A percentile compares a stretch with the other conserved stretches of the same genome.
phyloP scores from a whole-genome alignment of 1,140 invertebrate species.

The Antheraea mylitta region DNA sequence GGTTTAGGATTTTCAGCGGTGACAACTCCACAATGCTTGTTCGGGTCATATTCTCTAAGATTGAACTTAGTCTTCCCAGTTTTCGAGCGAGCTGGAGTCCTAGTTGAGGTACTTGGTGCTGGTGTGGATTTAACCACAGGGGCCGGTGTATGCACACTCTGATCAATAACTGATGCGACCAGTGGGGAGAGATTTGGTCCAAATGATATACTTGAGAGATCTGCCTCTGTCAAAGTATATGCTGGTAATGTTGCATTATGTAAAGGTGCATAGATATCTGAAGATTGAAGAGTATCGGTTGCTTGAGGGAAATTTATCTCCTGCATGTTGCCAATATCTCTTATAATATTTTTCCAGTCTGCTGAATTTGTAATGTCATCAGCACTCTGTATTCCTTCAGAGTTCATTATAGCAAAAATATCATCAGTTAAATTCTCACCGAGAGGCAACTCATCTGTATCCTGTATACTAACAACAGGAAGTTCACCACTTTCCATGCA shows the following conservation, averaged over 20 bases:
- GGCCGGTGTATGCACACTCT: slow-evolving; percentile 32
- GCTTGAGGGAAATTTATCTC: slow-evolving; percentile 67
- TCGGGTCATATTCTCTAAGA: slow-evolving; percentile 87
- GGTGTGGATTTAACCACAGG: slow-evolving; percentile 37
- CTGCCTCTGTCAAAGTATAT: slow-evolving; percentile 56
- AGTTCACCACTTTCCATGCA: slow-evolving; percentile 68
- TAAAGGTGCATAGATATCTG: slow-evolving; percentile 54
- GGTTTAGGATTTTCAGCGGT: slow-evolving; percentile 84
- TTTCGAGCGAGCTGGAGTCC: slow-evolving; percentile 71
- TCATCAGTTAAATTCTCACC: slow-evolving; percentile 73
- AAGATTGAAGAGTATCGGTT: slow-evolving; percentile 46
- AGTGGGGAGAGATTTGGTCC: slow-evolving; percentile 50
- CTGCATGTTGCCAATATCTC: slow-evolving; percentile 68
- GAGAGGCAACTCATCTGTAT: slow-evolving; percentile 66
- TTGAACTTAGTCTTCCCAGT: slow-evolving; percentile 81
- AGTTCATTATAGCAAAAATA: slow-evolving; percentile 75
- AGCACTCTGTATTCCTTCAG: slow-evolving; percentile 71
- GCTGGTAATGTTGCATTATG: slow-evolving; percentile 42
- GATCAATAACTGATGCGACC: slow-evolving; percentile 51
- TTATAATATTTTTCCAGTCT: slow-evolving; percentile 75
- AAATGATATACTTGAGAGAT: slow-evolving; percentile 59
- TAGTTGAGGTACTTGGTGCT: slow-evolving; percentile 46
- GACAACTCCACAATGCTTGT: slow-evolving; percentile 90
- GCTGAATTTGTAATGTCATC: slow-evolving; percentile 68
- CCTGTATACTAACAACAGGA: slow-evolving; percentile 75